Evolutionary conservation across 2,888 invertebrate species (phyloP).

Genomic region (Alitta virens): DNA sequence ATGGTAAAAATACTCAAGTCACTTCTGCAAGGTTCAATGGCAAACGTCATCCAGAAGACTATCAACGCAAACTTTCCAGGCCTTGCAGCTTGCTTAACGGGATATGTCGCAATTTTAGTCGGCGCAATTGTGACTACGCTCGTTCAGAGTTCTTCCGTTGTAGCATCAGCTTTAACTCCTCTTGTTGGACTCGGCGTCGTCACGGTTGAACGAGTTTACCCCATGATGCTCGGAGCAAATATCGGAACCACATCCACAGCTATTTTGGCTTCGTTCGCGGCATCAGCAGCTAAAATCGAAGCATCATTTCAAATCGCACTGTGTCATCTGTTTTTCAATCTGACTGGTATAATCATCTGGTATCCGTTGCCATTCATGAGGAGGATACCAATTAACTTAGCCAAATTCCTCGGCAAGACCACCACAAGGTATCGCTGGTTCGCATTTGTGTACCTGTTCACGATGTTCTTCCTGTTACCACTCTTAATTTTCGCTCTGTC

Average conservation of each 20-base stretch:
- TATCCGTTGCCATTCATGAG: conserved; percentile 32
- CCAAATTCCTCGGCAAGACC: conserved; percentile 32
- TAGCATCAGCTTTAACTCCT: conserved; percentile 48
- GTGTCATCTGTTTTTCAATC: conserved; percentile 38
- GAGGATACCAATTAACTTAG: conserved; percentile 31
- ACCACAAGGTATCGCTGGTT: conserved; percentile 45
- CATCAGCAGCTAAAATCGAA: conserved; percentile 24
- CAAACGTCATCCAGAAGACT: conserved; percentile 39
- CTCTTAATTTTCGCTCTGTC: conserved; percentile 34
- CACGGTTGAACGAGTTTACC: conserved; percentile 44
- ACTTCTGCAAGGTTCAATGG: conserved; percentile 37
- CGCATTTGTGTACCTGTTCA: conserved; percentile 35
- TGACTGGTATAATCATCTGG: conserved; percentile 32
- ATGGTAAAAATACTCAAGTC: conserved; percentile 48
- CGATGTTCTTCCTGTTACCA: conserved; percentile 37
- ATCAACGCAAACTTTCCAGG: conserved; percentile 46
- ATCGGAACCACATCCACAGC: conserved; percentile 52
- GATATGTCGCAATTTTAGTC: conserved; percentile 26
- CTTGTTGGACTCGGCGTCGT: conserved; percentile 47
- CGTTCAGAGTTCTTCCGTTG: conserved; percentile 50
- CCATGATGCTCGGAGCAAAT: conserved; percentile 47
- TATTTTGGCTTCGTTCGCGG: conserved; percentile 38
- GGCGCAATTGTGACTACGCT: conserved; percentile 40
- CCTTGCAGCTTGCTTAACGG: conserved; percentile 23
- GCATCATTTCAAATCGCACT: conserved; percentile 33